Base-by-base conservation (phyloP, 2,888 invertebrate species). In the Syrista parreyssii region DNA sequence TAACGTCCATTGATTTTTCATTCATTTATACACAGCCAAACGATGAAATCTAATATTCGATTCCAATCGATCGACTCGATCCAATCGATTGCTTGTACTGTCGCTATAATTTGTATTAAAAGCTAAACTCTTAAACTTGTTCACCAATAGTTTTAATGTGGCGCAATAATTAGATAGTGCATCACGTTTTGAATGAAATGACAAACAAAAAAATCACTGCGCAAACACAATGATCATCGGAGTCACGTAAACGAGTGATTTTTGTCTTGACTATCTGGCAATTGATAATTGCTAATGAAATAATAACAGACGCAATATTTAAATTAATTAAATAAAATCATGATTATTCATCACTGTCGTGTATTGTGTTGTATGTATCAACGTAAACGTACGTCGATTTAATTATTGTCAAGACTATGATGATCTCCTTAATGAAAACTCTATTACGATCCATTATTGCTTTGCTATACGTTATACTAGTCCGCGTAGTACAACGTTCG, bases 141-240 rank as follows among this genome's bases (percentile, higher is more conserved):
- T 40, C 6, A 23, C 6, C 15, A 15, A 15, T 55, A 55, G 23
- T 55, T 74, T 76, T 35, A 74, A 77, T 75, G 77, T 76, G 79
- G 74, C 75, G 79, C 79, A 77, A 79, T 79, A 77, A 80, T 55
- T 80, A 75, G 77, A 79, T 73, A 78, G 79, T 76, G 75, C 72
- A 73, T 68, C 74, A 68, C 31, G 77, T 74, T 74, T 32, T 40
- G 2, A 6, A 6, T 9, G 55, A 23, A 23, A 55, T 0, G 23
- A 55, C 23, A 55, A 12, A 36, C 9, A 55, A 23, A 6, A 0
- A 12, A 3, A 55, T 55, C 23, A 0, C 23, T 23, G 0, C 55
- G 40, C 15, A 15, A 15, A 40, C 15, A 40, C 40, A 40, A 15
- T 6, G 6, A 15, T 23, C 2, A 1, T 55, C 23, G 9, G 55